Base-by-base conservation (phyloP, 2,113 vertebrate genomes). In the Ophthalmolycus amberensis region DNA sequence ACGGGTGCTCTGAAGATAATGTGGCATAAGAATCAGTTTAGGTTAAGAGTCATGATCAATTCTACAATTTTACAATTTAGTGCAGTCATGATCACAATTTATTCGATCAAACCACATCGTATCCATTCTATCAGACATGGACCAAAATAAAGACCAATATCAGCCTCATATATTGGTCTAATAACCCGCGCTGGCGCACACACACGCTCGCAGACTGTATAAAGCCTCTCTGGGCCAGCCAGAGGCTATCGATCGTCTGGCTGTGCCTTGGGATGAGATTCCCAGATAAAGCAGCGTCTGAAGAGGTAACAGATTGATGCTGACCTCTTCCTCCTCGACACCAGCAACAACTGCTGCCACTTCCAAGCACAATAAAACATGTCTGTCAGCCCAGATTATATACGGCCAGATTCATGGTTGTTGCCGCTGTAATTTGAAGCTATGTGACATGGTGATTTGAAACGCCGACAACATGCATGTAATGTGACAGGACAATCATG, bases 251-350 rank as follows among this genome's bases (percentile, higher is more conserved):
- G 77, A 85, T 80, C 46, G 34, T 59, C 74, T 46, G 78, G 42
- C 50, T 70, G 71, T 79, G 76, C 66, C 38, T 72, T 63, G 63
- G 79, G 71, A 79, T 71, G 79, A 77, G 69, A 78, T 83, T 83
- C 59, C 44, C 42, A 80, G 83, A 80, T 85, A 80, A 83, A 71
- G 70, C 74, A 65, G 54, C 10, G 3, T 59, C 70, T 64, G 70
- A 78, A 68, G 65, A 75, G 77, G 65, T 62, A 62, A 65, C 66
- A 72, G 67, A 88, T 73, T 73, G 71, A 78, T 16, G 65, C 59
- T 71, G 79, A 87, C 83, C 77, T 75, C 70, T 84, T 46, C 11
- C 70, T 66, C 68, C 12, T 52, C 27, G 25, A 56, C 84, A 40
- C 37, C 60, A 64, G 16, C 48, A 50, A 64, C 80, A 58, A 64